Conservation (phyloP, 2,888 invertebrate species). For the Zootermopsis nevadensis region DNA sequence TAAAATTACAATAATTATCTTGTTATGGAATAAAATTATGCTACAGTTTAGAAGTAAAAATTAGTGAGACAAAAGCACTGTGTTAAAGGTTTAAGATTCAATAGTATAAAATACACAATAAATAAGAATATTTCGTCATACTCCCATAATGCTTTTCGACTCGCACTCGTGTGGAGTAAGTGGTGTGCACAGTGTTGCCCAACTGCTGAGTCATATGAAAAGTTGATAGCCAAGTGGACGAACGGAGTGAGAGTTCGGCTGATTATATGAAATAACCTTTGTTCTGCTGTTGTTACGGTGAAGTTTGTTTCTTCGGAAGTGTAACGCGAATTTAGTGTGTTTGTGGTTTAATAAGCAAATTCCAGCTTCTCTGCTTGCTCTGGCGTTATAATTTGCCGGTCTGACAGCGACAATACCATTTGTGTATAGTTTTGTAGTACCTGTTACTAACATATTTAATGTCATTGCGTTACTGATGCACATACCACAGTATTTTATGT, state of each 20-base stretch:
- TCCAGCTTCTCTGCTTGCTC: background rate
- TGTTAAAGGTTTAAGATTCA: background rate
- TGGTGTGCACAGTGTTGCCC: constrained; percentile 44
- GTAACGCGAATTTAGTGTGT: background rate
- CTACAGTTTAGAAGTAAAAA: background rate
- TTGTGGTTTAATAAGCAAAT: background rate
- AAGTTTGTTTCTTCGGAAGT: background rate
- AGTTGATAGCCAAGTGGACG: constrained; percentile 4
- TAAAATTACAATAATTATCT: too few relatives aligned
- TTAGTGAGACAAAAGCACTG: background rate
- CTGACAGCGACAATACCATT: background rate
- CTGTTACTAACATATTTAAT: background rate
- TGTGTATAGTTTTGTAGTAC: background rate
- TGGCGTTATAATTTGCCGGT: constrained; percentile 8
- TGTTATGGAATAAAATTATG: background rate
- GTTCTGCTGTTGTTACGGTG: background rate
- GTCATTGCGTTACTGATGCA: background rate
- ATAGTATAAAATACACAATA: background rate
- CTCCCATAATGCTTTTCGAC: constrained; percentile 36
- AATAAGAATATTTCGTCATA: constrained; percentile 40
- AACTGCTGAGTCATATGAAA: constrained; percentile 48
- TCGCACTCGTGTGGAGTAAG: background rate
- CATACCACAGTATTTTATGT: background rate
- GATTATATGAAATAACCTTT: background rate
- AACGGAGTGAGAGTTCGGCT: background rate